phyloP scores from a whole-genome alignment of 2,797 vertebrate species.

The Anomalospiza imberbis region DNA sequence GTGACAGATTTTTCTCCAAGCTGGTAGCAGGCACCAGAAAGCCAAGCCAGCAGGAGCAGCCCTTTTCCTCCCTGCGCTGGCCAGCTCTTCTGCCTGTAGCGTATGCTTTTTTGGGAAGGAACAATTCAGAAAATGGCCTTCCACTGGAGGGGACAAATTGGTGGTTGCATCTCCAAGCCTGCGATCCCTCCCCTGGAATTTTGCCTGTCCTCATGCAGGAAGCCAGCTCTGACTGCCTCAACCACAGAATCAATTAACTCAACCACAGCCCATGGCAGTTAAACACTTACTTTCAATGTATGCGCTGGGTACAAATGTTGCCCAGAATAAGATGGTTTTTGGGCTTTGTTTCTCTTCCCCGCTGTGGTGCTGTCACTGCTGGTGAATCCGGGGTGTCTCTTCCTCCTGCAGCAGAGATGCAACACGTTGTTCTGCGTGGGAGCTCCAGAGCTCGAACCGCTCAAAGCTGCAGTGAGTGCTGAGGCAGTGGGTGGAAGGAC shows the following conservation, averaged over 20 bases:
- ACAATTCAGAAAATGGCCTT: not conserved
- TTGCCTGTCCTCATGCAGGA: not conserved
- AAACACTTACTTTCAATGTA: not conserved
- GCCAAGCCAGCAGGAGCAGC: not conserved
- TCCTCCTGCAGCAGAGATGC: not conserved
- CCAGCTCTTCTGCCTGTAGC: not conserved
- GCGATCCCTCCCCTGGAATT: not conserved
- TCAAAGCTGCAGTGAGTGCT: not conserved
- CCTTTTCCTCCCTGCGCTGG: not conserved
- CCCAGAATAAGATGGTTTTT: not conserved
- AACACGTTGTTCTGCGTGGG: constrained; percentile 3
- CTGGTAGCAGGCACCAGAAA: not conserved
- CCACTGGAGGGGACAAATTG: not conserved
- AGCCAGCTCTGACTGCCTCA: not conserved
- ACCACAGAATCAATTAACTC: not conserved
- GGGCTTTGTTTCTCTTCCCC: accelerated
- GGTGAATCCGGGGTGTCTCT: not conserved
- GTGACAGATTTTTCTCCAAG: constrained; percentile 35
- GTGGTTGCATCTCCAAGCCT: not conserved
- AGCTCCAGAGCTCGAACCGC: not conserved
- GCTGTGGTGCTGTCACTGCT: not conserved
- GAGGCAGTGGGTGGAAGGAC: constrained; percentile 24
- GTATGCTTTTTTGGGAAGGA: not conserved
- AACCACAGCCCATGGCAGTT: not conserved
- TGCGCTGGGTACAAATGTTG: not conserved